phyloP scores from a whole-genome alignment of 2,888 invertebrate species.

The Xestia xanthographa region DNA sequence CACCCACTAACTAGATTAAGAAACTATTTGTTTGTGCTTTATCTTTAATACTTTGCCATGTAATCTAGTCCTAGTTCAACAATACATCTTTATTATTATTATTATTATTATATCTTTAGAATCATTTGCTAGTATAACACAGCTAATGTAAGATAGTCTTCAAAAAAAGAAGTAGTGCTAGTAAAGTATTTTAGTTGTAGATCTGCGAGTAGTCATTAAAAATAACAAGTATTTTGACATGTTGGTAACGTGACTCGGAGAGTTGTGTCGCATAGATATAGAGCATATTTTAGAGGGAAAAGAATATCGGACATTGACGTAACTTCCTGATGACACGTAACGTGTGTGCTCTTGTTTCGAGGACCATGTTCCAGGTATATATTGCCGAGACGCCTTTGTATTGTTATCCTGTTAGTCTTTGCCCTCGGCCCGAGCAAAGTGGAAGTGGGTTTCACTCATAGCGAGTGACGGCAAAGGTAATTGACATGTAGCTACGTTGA shows the following conservation, averaged over 20 bases:
- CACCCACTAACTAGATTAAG: no score
- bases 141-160: neutral
- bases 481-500: conserved; percentile 34
- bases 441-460: conserved; percentile 18
- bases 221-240: neutral
- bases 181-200: no score
- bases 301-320: conserved; percentile 17
- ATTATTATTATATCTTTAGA: neutral
- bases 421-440: neutral
- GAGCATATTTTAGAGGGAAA: conserved; percentile 4
- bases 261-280: neutral
- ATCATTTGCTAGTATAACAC: neutral
- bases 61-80: no score
- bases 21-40: no score
- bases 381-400: conserved; percentile 13
- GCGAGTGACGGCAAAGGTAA: conserved; percentile 24
- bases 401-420: conserved; percentile 24
- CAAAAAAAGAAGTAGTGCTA: neutral
- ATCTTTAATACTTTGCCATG: no score
- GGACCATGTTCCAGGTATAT: neutral
- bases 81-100: no score
- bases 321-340: neutral
- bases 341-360: neutral
- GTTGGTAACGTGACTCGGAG: neutral
- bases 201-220: no score